Percentiles rank a stretch among this genome's conserved stretches.
Evolutionary conservation across 2,113 vertebrate species (phyloP).

Genomic region (Myanophis thanlyinensis): DNA sequence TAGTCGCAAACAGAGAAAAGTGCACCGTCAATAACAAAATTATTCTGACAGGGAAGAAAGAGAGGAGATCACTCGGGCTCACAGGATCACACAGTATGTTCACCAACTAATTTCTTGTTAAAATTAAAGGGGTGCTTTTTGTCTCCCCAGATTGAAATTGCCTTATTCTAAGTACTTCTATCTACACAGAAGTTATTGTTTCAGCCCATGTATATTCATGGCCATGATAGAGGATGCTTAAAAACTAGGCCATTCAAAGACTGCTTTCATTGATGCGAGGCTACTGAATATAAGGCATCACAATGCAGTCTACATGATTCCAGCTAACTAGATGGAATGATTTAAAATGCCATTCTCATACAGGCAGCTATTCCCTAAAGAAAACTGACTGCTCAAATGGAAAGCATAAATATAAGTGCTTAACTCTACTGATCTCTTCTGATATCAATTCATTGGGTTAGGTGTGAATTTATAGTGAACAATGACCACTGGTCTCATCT

Average conservation of each 20-base stretch:
- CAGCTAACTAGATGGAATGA: not conserved
- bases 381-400: not conserved
- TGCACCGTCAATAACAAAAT: slow-evolving; percentile 31
- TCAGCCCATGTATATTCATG: not conserved
- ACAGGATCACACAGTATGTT: not conserved
- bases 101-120: not conserved
- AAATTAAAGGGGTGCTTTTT: not conserved
- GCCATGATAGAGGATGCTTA: not conserved
- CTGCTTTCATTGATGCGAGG: not conserved
- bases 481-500: not conserved
- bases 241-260: not conserved
- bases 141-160: not conserved
- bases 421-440: not conserved
- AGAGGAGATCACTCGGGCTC: not conserved
- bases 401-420: not conserved
- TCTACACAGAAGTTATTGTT: not conserved
- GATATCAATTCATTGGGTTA: not conserved
- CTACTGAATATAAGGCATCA: not conserved
- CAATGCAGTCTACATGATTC: not conserved
- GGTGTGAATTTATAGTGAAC: not conserved
- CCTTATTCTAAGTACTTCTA: not conserved
- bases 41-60: slow-evolving; percentile 3
- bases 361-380: not conserved
- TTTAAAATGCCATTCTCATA: not conserved
- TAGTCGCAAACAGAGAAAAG: slow-evolving; percentile 14